These are phyloP conservation scores for Dreissena rostriformis DNA, from an alignment of 1,140 invertebrate genomes.

Conservation along the genomic window DNA sequence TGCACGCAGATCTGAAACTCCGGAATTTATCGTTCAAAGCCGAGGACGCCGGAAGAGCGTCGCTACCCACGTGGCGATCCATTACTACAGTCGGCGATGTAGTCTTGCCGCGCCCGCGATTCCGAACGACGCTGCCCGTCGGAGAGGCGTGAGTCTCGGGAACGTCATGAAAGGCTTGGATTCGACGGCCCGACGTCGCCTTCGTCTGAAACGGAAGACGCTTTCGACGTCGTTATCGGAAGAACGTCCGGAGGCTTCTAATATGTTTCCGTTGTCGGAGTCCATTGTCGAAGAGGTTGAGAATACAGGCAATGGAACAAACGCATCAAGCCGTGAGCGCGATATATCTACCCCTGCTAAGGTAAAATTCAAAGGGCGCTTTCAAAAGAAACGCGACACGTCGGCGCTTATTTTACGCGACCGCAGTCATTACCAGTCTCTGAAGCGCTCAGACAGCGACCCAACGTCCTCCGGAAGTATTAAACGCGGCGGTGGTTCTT, in stretches of 20 bases:
- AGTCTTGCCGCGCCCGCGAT: conserved; percentile 62
- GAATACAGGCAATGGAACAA: not conserved
- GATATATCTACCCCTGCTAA: not conserved
- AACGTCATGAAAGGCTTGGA: conserved; percentile 44
- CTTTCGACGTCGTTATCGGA: conserved; percentile 24
- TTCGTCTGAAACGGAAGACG: conserved; percentile 33
- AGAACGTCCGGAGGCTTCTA: conserved; percentile 16
- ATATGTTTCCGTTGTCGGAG: conserved; percentile 15
- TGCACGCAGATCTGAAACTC: too few species aligned
- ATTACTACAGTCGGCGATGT: conserved; percentile 61
- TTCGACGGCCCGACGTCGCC: conserved; percentile 26
- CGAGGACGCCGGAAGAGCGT: conserved; percentile 36
- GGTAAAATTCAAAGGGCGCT: not conserved
- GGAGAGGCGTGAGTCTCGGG: conserved; percentile 20
- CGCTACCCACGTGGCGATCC: conserved; percentile 36
- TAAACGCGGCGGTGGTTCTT: too few species aligned
- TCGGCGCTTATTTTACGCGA: not conserved
- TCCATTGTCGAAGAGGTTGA: conserved; percentile 3
- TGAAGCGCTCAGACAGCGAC: too few species aligned
- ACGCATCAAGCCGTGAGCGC: not conserved
- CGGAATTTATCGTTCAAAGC: conserved; percentile 10
- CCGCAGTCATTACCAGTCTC: not conserved
- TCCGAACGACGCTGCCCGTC: conserved; percentile 23
- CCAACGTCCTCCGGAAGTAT: too few species aligned
- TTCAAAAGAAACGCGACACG: not conserved